Evolutionary conservation across 1,140 invertebrate genomes (phyloP), one percentile per base, ranked within the genome.

Genomic region (Brachionus rotundiformis): DNA sequence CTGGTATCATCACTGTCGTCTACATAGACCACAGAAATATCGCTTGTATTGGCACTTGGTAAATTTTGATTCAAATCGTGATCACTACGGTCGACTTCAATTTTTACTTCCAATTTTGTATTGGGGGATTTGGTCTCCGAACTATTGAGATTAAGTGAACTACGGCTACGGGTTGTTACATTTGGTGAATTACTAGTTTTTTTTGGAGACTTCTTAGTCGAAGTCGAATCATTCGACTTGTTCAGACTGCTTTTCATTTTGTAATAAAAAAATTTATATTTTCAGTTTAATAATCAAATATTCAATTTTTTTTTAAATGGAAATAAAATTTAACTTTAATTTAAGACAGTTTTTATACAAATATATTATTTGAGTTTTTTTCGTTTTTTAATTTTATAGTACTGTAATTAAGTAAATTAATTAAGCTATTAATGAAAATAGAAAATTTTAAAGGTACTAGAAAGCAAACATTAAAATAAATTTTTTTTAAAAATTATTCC

Each of bases 21-120:
- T 19, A 73, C 68, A 73, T 73, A 73, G 1, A 73, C 68, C 5
- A 73, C 68, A 1, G 68, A 73, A 47, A 73, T 44, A 44, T 73
- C 68, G 27, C 68, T 73, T 23, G 68, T 44, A 73, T 73, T 73
- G 23, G 19, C 19, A 73, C 68, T 73, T 13, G 39, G 68, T 25
- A 73, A 31, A 73, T 73, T 73, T 47, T 19, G 5, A 73, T 73
- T 27, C 0, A 41, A 3, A 11, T 73, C 8, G 13, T 73, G 6
- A 44, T 16, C 19, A 25, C 13, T 5, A 11, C 25, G 13, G 3
- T 73, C 19, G 16, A 41, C 44, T 73, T 73, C 68, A 25, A 73
- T 44, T 44, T 41, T 73, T 73, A 73, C 2, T 44, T 73, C 68
- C 36, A 10, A 19, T 44, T 73, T 73, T 8, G 19, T 13, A 31